Conservation (phyloP, 2,797 vertebrate species). For the Danionella dracula region DNA sequence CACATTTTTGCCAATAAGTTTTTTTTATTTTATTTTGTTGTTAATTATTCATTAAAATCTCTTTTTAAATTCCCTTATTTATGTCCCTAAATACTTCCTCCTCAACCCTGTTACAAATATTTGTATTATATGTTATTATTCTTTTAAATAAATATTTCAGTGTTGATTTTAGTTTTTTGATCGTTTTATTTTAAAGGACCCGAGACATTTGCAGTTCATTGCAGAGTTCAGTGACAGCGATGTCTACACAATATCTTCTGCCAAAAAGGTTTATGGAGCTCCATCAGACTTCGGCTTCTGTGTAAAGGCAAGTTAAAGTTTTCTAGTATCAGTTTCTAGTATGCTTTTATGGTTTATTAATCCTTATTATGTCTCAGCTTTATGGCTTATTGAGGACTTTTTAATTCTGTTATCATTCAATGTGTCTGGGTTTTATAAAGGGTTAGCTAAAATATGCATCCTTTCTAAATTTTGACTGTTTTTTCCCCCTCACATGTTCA, state of each 20-base stretch:
- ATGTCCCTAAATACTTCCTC: no score
- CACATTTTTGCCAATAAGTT: no score
- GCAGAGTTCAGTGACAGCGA: conserved; percentile 90
- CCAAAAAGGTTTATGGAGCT: conserved; percentile 84
- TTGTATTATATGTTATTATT: no score
- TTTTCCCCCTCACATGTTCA: not conserved
- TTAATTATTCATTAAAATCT: no score
- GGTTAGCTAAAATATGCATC: no score
- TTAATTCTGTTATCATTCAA: conserved; percentile 30
- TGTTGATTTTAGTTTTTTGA: no score
- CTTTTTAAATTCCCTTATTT: no score
- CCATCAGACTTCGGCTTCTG: conserved; percentile 90
- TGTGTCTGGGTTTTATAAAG: conserved; percentile 37
- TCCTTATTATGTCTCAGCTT: conserved; percentile 32
- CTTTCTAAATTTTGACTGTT: conserved; percentile 19
- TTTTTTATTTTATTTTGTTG: no score
- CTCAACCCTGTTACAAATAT: no score
- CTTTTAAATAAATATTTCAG: no score
- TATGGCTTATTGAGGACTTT: conserved; percentile 32
- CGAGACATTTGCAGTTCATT: conserved; percentile 93
- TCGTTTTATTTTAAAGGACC: conserved; percentile 80
- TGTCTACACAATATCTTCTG: conserved; percentile 81
- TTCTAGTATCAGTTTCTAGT: not conserved
- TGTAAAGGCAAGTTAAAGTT: conserved; percentile 80
- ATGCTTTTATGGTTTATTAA: conserved; percentile 38